Base-by-base conservation (phyloP, 2,888 invertebrate species). In the Timema cristinae region DNA sequence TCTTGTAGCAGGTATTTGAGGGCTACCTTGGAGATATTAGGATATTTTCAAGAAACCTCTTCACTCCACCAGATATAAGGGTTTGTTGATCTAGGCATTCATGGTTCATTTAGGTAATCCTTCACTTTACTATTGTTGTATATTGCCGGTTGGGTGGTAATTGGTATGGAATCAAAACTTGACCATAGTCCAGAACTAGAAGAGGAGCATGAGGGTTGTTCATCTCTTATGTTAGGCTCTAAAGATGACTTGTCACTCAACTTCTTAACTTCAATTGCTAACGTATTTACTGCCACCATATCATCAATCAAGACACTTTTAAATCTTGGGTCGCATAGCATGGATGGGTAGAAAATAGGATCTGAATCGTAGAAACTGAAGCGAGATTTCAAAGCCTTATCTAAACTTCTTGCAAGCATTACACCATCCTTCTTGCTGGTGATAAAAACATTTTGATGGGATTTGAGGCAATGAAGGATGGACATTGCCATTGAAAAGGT, bases 1-100 rank as follows among this genome's bases (percentile, higher is more conserved):
- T 16, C 47, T 63, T 63, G 63, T 63, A 48, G 63, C 47, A 63
- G 32, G 47, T 63, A 63, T 47, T 63, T 63, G 47, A 63, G 7
- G 13, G 63, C 32, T 10, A 63, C 63, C 6, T 63, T 16, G 9
- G 63, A 16, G 11, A 63, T 6, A 11, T 63, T 32, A 63, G 63
- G 63, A 32, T 63, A 32, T 63, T 61, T 32, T 32, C 11, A 16
- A 10, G 9, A 48, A 5, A 5, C 63, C 47, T 63, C 63, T 47
- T 63, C 63, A 5, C n/a, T 63, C 63, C 6, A 32, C 63, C 7
- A 32, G 6, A 63, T n/a, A 13, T 47, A 13, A 32, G 63, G 47
- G 48, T 63, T 63, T 16, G 47, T 63, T 9, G 13, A 10, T 63
- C 7, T 63, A 2, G 63, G 32, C 48, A 63, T 6, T 47, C 63